These are phyloP conservation scores for Denticeps clupeoides DNA, from an alignment of 2,797 vertebrate genomes.

Conservation along the genomic window DNA sequence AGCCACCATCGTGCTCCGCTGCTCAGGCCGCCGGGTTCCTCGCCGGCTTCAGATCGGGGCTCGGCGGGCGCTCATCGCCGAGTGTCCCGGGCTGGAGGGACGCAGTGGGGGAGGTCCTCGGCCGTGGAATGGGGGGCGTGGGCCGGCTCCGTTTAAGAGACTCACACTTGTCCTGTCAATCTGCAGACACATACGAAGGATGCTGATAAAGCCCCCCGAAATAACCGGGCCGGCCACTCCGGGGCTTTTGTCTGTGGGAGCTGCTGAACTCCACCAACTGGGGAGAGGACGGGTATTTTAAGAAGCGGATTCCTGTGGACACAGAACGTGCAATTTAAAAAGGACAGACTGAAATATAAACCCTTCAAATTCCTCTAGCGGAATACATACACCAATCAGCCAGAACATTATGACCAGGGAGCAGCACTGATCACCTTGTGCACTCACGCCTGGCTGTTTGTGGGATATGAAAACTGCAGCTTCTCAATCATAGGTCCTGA, in stretches of 20 bases:
- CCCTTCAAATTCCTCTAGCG: no score
- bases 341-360: no score
- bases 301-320: neutral
- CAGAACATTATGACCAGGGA: no score
- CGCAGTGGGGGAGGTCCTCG: slow-evolving; percentile 11
- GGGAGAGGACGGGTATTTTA: neutral
- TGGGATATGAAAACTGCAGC: no score
- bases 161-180: slow-evolving; percentile 69
- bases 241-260: slow-evolving; percentile 28
- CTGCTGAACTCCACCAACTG: slow-evolving; percentile 2
- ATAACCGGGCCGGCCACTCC: slow-evolving; percentile 39
- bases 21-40: slow-evolving; percentile 16
- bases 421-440: no score
- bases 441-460: no score
- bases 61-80: slow-evolving; percentile 20
- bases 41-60: slow-evolving; percentile 17
- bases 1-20: slow-evolving; percentile 66
- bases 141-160: slow-evolving; percentile 37
- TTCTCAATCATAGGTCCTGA: no score
- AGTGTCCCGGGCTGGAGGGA: slow-evolving; percentile 13
- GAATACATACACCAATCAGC: no score
- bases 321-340: neutral
- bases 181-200: slow-evolving; percentile 33
- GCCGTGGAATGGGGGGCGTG: slow-evolving; percentile 21
- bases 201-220: slow-evolving; percentile 58